Evolutionary conservation across 2,797 vertebrate species (phyloP).

Genomic region (Lutjanus argentimaculatus): DNA sequence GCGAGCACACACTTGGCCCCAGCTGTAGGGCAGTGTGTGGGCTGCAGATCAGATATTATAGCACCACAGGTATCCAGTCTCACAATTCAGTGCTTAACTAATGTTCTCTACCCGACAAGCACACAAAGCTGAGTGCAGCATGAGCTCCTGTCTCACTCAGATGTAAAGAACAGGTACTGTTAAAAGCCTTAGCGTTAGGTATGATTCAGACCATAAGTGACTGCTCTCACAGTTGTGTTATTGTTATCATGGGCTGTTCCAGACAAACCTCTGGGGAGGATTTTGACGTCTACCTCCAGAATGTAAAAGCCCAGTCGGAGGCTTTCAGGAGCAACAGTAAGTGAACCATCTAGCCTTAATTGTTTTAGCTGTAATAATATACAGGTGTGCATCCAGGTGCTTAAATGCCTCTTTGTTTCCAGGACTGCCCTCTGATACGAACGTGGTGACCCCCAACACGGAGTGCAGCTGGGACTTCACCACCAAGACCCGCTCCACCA

Average conservation of each 20-base stretch:
- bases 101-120: not conserved
- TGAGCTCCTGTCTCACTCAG: not conserved
- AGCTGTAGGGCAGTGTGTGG: not conserved
- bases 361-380: not conserved
- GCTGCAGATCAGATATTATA: slow-evolving; percentile 17
- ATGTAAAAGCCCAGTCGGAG: slow-evolving; percentile 92
- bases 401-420: slow-evolving; percentile 1
- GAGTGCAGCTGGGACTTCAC: slow-evolving; percentile 97
- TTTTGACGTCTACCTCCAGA: slow-evolving; percentile 91
- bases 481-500: slow-evolving; percentile 95
- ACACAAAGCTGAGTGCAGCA: not conserved
- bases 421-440: slow-evolving; percentile 95
- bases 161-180: not conserved
- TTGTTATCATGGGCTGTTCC: slow-evolving; percentile 28
- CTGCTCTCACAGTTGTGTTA: not conserved
- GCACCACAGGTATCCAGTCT: slow-evolving; percentile 6
- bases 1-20: not conserved
- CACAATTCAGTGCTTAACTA: not conserved
- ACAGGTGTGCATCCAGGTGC: too few relatives aligned
- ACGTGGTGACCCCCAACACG: slow-evolving; percentile 93
- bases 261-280: slow-evolving; percentile 90
- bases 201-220: not conserved
- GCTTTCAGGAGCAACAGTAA: slow-evolving; percentile 94
- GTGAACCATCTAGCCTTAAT: slow-evolving; percentile 62
- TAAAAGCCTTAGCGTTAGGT: not conserved